phyloP scores from a whole-genome alignment of 2,888 invertebrate species.

The Bembecia ichneumoniformis region DNA sequence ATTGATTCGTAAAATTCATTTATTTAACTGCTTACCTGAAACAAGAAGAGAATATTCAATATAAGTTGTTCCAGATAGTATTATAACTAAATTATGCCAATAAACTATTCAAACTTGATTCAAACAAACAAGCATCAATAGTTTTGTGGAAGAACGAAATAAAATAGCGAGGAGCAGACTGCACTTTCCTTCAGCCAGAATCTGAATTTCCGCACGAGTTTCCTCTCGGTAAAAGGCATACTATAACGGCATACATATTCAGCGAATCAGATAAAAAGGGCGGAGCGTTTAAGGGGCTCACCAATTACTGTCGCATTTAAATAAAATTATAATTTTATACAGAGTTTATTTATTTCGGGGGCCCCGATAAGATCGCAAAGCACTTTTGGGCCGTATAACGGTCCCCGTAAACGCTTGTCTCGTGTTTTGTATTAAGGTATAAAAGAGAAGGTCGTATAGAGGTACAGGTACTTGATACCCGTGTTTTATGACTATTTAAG shows the following conservation, averaged over 20 bases:
- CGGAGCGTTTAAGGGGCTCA: conserved; percentile 15
- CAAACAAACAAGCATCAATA: not conserved
- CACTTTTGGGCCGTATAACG: conserved; percentile 1
- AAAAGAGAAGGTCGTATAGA: not conserved
- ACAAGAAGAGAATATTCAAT: too few relatives aligned
- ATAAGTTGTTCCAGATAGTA: too few relatives aligned
- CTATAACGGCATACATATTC: conserved; percentile 1
- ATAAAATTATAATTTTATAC: conserved; percentile 41
- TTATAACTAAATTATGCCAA: too few relatives aligned
- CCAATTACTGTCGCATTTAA: conserved; percentile 31
- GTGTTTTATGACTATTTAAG: too few relatives aligned
- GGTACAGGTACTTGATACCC: not conserved
- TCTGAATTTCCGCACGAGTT: not conserved
- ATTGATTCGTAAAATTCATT: not conserved
- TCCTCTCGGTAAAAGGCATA: not conserved
- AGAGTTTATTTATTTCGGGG: conserved; percentile 25
- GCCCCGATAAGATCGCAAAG: conserved; percentile 22
- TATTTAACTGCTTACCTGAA: too few relatives aligned
- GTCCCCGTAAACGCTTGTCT: conserved; percentile 6
- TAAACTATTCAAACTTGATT: too few relatives aligned
- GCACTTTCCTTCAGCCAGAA: not conserved
- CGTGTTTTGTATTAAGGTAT: conserved; percentile 2
- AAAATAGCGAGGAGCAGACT: not conserved
- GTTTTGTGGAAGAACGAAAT: not conserved
- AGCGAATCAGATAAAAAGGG: conserved; percentile 23